Conservation (phyloP, 1,140 invertebrate species). For the Brachionus calyciflorus region DNA sequence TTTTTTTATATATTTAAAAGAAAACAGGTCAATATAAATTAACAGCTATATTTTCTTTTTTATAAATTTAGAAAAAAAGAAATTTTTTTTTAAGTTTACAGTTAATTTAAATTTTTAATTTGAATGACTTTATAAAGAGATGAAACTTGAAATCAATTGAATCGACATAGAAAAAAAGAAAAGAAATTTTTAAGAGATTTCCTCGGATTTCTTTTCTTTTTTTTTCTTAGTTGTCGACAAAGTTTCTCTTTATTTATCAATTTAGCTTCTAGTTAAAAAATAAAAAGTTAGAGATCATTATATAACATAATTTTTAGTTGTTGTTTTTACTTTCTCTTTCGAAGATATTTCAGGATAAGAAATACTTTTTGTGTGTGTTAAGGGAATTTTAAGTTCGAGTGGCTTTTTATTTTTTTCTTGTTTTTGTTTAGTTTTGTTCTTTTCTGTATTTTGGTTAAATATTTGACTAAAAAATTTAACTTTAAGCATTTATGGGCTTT, state of each 20-base stretch:
- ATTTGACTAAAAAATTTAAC: conserved; percentile 38
- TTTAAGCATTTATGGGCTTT: conserved; percentile 5
- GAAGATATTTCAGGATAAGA: too few relatives aligned
- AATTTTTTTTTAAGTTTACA: neutral
- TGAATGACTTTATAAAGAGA: neutral
- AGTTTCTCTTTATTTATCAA: too few relatives aligned
- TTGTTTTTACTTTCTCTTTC: too few relatives aligned
- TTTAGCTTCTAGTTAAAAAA: too few relatives aligned
- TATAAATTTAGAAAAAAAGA: neutral
- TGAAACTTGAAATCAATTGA: too few relatives aligned
- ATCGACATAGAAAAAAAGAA: neutral
- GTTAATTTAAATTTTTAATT: conserved; percentile 37
- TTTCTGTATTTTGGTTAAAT: neutral
- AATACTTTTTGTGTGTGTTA: neutral
- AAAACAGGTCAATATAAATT: conserved; percentile 35
- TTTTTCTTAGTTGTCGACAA: too few relatives aligned
- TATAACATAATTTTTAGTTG: too few relatives aligned
- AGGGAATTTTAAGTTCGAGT: neutral
- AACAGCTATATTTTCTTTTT: conserved; percentile 43
- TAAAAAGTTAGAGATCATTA: too few relatives aligned
- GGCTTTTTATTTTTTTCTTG: too few relatives aligned
- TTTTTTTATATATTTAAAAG: neutral
- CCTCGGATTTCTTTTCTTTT: too few relatives aligned
- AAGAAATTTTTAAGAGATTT: conserved; percentile 13
- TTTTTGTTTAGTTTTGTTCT: conserved; percentile 9